Percentiles rank a stretch among this genome's conserved stretches.
Conservation (phyloP, 2,797 vertebrate species). For the Acanthiza pusilla region DNA sequence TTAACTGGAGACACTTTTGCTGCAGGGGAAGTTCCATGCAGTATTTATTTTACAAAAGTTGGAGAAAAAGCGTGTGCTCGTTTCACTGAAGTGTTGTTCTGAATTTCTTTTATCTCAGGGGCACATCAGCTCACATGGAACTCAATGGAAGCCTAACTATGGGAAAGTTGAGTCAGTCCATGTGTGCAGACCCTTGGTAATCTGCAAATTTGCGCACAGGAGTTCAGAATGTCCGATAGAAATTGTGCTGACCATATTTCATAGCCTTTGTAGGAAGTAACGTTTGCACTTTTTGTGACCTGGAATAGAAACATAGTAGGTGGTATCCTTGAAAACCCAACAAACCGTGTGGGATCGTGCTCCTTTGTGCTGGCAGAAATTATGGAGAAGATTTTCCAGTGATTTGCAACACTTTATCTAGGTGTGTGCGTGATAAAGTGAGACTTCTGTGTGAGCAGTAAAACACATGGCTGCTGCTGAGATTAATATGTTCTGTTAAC, state of each 20-base stretch:
- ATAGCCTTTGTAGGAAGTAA: neutral
- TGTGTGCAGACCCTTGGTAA: neutral
- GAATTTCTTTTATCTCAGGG: neutral
- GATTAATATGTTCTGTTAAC: neutral
- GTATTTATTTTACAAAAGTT: neutral
- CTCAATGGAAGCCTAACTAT: rapidly evolving
- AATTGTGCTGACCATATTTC: neutral
- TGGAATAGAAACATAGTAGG: neutral
- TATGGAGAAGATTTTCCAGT: neutral
- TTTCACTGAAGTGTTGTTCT: neutral
- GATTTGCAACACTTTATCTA: neutral
- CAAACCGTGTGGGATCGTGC: rapidly evolving
- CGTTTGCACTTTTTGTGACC: neutral
- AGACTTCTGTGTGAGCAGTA: neutral
- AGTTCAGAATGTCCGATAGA: neutral
- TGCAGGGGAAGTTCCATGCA: neutral
- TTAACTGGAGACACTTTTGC: neutral
- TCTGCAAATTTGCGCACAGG: neutral
- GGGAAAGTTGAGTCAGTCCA: neutral
- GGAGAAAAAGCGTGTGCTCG: rapidly evolving
- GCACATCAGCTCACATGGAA: neutral
- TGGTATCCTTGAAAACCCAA: neutral
- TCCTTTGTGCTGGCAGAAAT: neutral
- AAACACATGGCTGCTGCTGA: neutral
- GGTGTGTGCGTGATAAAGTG: neutral